These are phyloP conservation scores for Crotalus helleri DNA, from an alignment of 2,113 vertebrate genomes.

Conservation along the genomic window DNA sequence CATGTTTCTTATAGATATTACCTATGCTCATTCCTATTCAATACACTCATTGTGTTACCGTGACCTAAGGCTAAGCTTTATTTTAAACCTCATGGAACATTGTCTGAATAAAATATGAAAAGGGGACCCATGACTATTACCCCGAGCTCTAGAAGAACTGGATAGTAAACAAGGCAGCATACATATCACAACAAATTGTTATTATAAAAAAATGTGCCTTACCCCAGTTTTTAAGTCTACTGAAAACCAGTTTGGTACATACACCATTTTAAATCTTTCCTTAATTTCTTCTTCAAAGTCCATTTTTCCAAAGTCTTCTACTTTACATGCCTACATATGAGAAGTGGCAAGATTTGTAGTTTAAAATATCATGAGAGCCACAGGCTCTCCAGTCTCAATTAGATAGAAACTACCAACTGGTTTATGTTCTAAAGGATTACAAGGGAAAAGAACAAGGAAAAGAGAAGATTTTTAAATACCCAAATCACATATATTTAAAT, in stretches of 20 bases:
- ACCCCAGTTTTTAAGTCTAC: slow-evolving; percentile 99
- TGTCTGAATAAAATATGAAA: neutral
- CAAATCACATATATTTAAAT: neutral
- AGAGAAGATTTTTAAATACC: neutral
- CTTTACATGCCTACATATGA: slow-evolving; percentile 94
- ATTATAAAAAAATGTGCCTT: slow-evolving; percentile 53
- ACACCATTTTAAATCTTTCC: slow-evolving; percentile 99
- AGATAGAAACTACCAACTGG: neutral
- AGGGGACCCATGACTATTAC: neutral
- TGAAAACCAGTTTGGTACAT: slow-evolving; percentile 99
- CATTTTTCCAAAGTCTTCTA: slow-evolving; percentile 96
- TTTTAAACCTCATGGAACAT: too few species aligned
- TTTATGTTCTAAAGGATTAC: neutral
- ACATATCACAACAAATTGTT: neutral
- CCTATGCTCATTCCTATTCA: too few species aligned
- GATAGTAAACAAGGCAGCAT: neutral
- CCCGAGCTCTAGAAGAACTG: neutral
- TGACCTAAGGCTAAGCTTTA: too few species aligned
- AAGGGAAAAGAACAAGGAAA: neutral
- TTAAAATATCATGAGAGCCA: neutral
- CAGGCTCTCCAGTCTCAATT: neutral
- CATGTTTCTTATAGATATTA: too few species aligned
- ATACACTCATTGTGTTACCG: too few species aligned
- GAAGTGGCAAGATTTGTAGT: neutral
- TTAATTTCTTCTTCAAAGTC: slow-evolving; percentile 99